A percentile compares a stretch with the other conserved stretches of the same genome.
Conservation (phyloP, 2,113 vertebrate genomes). For the Ptychochromis oligacanthus region DNA sequence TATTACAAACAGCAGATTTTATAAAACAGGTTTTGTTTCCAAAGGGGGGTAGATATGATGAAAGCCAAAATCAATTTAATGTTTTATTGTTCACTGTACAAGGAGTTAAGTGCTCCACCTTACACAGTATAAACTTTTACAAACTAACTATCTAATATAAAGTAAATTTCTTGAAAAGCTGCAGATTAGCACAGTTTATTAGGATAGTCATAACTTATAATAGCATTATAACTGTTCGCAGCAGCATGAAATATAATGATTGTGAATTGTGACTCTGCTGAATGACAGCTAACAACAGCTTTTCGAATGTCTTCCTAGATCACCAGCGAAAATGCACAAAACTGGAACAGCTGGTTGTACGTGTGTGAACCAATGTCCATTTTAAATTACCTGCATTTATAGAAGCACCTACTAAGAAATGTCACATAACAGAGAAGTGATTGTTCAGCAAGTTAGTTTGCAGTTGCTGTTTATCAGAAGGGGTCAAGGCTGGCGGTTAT, state of each 20-base stretch:
- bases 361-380: conserved; percentile 36
- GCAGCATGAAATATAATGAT: background rate
- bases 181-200: background rate
- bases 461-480: conserved; percentile 67
- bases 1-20: too few relatives aligned
- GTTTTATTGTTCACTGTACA: too few relatives aligned
- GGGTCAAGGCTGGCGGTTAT: conserved; percentile 70
- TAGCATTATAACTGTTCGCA: too few relatives aligned
- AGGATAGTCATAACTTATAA: background rate
- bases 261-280: background rate
- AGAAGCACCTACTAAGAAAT: conserved; percentile 16
- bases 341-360: conserved; percentile 54
- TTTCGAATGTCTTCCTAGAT: background rate
- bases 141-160: background rate
- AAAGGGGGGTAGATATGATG: too few relatives aligned
- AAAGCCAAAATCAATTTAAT: too few relatives aligned
- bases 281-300: conserved; percentile 26
- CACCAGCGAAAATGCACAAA: conserved; percentile 26
- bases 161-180: background rate
- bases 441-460: conserved; percentile 69
- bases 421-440: conserved; percentile 62
- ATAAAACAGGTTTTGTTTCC: too few relatives aligned
- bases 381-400: conserved; percentile 48
- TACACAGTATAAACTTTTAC: background rate
- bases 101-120: too few relatives aligned